These are phyloP conservation scores for Microctenopoma steveboyesi DNA, from an alignment of 2,797 vertebrate genomes.

Conservation along the genomic window DNA sequence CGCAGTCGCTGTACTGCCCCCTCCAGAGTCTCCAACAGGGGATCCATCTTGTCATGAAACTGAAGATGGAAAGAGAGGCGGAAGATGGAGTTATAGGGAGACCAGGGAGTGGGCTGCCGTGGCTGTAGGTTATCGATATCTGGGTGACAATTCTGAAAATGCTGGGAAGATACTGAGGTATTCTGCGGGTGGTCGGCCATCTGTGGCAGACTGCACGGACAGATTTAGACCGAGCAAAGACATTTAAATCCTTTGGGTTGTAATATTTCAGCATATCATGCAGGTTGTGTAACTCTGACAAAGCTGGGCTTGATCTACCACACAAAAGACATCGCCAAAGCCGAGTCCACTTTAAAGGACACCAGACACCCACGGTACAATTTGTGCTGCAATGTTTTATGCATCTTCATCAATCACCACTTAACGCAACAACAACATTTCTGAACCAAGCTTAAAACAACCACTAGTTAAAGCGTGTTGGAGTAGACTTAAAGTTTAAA, in stretches of 20 bases:
- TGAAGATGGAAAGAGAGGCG: slow-evolving; percentile 81
- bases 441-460: slow-evolving; percentile 16
- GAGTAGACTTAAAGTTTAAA: slow-evolving; percentile 7
- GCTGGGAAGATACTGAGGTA: slow-evolving; percentile 39
- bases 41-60: slow-evolving; percentile 99
- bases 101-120: slow-evolving; percentile 61
- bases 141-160: slow-evolving; percentile 56
- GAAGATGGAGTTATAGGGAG: slow-evolving; percentile 62
- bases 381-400: slow-evolving; percentile 6
- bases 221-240: neutral
- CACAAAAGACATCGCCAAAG: slow-evolving; percentile 29
- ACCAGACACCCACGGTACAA: neutral
- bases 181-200: slow-evolving; percentile 39
- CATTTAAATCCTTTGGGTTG: neutral
- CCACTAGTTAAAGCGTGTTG: too few relatives aligned
- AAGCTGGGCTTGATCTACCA: slow-evolving; percentile 24
- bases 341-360: slow-evolving; percentile 3
- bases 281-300: slow-evolving; percentile 1
- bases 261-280: slow-evolving; percentile 47
- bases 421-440: slow-evolving; percentile 15
- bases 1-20: slow-evolving; percentile 90
- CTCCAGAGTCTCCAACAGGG: slow-evolving; percentile 95
- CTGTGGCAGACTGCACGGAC: slow-evolving; percentile 21
- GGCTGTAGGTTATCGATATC: slow-evolving; percentile 16
- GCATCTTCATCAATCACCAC: neutral